phyloP scores from a whole-genome alignment of 1,140 invertebrate species.

The Hypsibius dujardini region DNA sequence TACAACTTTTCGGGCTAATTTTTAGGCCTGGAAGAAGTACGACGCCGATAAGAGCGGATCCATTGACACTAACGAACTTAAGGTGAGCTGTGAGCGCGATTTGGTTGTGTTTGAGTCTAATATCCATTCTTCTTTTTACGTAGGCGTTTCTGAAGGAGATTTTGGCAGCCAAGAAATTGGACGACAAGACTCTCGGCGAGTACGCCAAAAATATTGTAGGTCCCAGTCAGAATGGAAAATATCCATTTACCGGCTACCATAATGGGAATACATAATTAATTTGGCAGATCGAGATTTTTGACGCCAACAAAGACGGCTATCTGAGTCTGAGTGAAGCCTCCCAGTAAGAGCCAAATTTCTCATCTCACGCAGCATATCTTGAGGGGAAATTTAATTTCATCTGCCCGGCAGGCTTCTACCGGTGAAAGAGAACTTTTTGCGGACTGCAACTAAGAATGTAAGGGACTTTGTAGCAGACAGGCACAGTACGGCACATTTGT shows the following conservation, averaged over 20 bases:
- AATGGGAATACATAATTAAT: constrained; percentile 20
- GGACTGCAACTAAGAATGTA: background rate
- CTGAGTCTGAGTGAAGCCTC: constrained; percentile 84
- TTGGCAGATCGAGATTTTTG: constrained; percentile 72
- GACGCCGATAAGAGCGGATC: constrained; percentile 34
- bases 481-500: background rate
- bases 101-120: no score
- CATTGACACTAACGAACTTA: constrained; percentile 35
- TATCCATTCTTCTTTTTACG: constrained; percentile 6
- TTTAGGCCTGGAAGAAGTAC: constrained; percentile 33
- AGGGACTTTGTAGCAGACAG: no score
- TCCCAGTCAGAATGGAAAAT: no score
- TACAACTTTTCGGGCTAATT: no score
- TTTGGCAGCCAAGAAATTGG: background rate
- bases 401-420: constrained; percentile 53
- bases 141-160: constrained; percentile 18
- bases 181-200: background rate
- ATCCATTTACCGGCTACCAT: background rate
- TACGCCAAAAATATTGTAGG: background rate
- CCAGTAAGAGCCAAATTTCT: constrained; percentile 50
- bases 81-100: constrained; percentile 38
- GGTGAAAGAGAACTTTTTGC: constrained; percentile 28
- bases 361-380: no score
- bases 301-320: constrained; percentile 76
- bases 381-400: no score